Conservation (phyloP, 2,888 invertebrate genomes). For the Kryphioiulus occultus region DNA sequence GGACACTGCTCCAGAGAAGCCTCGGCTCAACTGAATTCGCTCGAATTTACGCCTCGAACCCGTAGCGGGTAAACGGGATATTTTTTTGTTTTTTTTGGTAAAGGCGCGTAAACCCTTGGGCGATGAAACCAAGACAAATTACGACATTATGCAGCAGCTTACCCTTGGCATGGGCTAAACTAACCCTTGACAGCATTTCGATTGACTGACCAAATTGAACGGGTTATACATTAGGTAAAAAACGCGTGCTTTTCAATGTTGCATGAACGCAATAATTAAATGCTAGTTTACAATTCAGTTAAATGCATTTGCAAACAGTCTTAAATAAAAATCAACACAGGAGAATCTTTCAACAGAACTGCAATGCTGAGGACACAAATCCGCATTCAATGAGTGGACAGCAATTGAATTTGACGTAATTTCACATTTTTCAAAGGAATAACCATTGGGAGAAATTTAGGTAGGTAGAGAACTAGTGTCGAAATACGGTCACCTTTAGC, state of each 20-base stretch:
- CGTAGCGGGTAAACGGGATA: background rate
- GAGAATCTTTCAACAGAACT: background rate
- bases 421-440: background rate
- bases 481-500: no score
- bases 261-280: slow-evolving; percentile 24
- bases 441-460: no score
- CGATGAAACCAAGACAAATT: slow-evolving; percentile 35
- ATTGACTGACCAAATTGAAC: background rate
- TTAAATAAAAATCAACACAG: background rate
- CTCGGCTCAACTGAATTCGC: background rate
- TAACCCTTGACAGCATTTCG: slow-evolving; percentile 15
- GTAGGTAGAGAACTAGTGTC: no score
- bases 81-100: background rate
- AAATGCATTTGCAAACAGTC: slow-evolving; percentile 25
- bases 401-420: background rate
- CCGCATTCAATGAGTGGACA: background rate
- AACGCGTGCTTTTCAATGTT: background rate
- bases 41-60: slow-evolving; percentile 12
- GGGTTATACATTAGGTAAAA: slow-evolving; percentile 35
- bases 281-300: slow-evolving; percentile 31
- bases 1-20: background rate
- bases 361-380: background rate
- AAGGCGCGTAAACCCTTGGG: slow-evolving; percentile 1
- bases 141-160: slow-evolving; percentile 29
- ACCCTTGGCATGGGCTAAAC: slow-evolving; percentile 7